A percentile compares a stretch with the other conserved stretches of the same genome.
Evolutionary conservation across 2,113 vertebrate genomes (phyloP).

Genomic region (Rhabdomys dilectus): DNA sequence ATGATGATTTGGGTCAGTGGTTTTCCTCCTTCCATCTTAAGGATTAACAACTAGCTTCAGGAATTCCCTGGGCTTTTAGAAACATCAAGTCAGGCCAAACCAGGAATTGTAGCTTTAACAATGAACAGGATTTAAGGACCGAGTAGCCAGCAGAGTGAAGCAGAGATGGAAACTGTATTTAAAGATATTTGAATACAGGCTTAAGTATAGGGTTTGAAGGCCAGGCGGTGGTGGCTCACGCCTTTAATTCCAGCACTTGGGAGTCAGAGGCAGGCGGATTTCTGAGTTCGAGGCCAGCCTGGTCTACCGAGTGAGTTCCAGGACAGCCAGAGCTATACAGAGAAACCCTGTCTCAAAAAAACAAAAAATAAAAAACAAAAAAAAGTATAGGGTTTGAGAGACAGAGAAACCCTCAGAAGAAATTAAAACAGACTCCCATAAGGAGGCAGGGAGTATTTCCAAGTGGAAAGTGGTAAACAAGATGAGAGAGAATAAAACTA

Average conservation of each 20-base stretch:
- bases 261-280: no score
- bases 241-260: no score
- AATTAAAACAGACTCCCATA: neutral
- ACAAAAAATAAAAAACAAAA: no score
- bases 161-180: neutral
- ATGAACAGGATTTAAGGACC: neutral
- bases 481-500: neutral
- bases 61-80: neutral
- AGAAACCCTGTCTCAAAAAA: no score
- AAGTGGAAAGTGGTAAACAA: neutral
- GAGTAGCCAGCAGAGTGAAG: neutral
- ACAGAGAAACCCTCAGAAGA: neutral
- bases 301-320: no score
- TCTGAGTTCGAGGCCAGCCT: no score
- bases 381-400: neutral
- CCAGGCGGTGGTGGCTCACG: no score
- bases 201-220: neutral
- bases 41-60: neutral
- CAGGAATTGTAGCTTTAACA: neutral
- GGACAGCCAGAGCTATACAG: no score
- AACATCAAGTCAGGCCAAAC: neutral
- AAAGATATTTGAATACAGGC: neutral
- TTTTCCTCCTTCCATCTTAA: neutral
- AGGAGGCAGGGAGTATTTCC: neutral
- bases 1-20: neutral